Evolutionary conservation across 2,113 vertebrate genomes (phyloP).

Genomic region (Erythrocebus patas): DNA sequence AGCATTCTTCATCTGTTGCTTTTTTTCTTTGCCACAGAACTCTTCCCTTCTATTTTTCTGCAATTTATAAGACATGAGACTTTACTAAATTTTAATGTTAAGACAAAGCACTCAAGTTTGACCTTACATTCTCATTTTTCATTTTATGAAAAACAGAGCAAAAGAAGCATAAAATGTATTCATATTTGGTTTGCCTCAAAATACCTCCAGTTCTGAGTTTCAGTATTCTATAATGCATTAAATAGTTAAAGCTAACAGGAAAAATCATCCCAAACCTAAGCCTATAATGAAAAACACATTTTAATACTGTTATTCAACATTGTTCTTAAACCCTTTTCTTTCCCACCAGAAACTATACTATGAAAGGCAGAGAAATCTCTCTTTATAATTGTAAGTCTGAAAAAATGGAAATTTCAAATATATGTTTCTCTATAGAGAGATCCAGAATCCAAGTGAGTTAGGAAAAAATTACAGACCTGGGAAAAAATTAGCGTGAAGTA

Average conservation of each 20-base stretch:
- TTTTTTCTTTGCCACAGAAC: background rate
- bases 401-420: background rate
- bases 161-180: conserved; percentile 51
- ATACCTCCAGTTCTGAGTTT: conserved; percentile 27
- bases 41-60: background rate
- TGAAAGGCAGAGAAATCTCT: background rate
- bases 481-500: background rate
- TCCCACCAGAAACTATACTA: background rate
- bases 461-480: background rate
- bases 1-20: background rate
- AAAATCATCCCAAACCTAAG: background rate
- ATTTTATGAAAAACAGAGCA: conserved; percentile 38
- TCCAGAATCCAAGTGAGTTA: background rate
- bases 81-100: conserved; percentile 60
- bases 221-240: conserved; percentile 10
- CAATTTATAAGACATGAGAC: background rate
- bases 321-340: background rate
- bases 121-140: conserved; percentile 53
- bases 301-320: background rate
- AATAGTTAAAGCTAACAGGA: conserved; percentile 13
- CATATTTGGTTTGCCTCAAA: conserved; percentile 28
- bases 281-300: background rate
- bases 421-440: background rate
- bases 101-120: conserved; percentile 44
- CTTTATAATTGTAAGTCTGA: background rate